Base-by-base conservation (phyloP, 2,113 vertebrate species). In the Rhinopomastus cyanomelas region DNA sequence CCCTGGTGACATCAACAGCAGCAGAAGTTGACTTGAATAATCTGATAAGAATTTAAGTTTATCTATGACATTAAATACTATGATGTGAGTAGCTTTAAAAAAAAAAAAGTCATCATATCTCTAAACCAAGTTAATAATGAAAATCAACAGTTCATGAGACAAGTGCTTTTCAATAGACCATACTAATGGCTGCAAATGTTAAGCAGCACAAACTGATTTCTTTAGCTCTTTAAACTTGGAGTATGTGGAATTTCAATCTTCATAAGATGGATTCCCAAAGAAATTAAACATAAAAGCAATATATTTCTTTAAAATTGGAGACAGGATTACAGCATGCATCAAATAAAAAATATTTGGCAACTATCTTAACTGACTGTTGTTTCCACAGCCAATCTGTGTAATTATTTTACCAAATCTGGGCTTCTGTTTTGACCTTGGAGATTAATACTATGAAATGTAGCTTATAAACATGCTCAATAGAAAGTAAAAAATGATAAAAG, bases 261-360 rank as follows among this genome's bases (percentile, higher is more conserved):
- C 7, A 2, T 60, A 46, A 15, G 27, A 61, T 42, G 22, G 53
- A 57, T 1, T 1, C 49, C 61, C 87, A 68, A 81, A 89, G 30
- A 61, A 92, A 65, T 57, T 72, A 46, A 86, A 94, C 15, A 25
- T 27, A 90, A 92, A 86, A 66, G 30, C 26, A 92, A n/a, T 68
- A 92, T 68, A 65, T 86, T 78, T 84, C 53, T 90, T 85, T 81
- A 64, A 75, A 95, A 88, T 84, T 78, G 39, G 32, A 91, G 68
- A 68, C 46, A 79, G 49, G 11, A 55, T 92, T 88, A 52, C 32
- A 78, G 20, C 48, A 75, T 55, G 65, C 16, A 86, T 67, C 44
- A 91, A 80, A 94, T 80, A 89, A 92, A 93, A 90, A 83, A 48
- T 15, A 87, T 36, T 80, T 92, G 90, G 61, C 92, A 91, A 76